A percentile compares a stretch with the other conserved stretches of the same genome.
These are phyloP conservation scores for Boloria euphrosyne DNA, from an alignment of 2,888 invertebrate species.

Conservation along the genomic window DNA sequence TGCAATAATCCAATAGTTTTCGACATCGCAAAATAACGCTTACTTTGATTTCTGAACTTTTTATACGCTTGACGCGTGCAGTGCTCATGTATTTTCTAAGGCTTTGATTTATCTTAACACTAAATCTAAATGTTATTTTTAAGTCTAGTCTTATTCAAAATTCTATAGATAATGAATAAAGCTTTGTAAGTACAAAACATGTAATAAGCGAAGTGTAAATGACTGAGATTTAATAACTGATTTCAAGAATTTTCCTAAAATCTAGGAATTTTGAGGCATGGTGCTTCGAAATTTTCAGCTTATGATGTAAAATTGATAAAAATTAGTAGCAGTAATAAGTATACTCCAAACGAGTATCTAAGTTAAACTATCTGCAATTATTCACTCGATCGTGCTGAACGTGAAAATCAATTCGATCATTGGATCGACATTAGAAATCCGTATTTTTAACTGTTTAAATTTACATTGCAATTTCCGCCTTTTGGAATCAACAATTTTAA, in stretches of 20 bases:
- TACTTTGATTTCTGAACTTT: no score
- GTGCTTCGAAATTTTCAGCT: background rate
- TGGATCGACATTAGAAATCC: background rate
- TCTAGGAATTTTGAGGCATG: conserved; percentile 18
- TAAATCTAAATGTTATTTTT: background rate
- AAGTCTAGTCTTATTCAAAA: background rate
- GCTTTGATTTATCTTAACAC: background rate
- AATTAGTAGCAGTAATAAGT: conserved; percentile 51
- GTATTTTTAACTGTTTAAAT: background rate
- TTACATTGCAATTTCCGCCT: background rate
- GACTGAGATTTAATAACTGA: conserved; percentile 29
- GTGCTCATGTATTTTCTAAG: background rate
- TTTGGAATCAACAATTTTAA: background rate
- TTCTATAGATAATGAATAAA: background rate
- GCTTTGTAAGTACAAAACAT: conserved; percentile 12
- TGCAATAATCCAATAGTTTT: no score
- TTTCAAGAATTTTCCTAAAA: conserved; percentile 22
- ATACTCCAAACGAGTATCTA: conserved; percentile 29
- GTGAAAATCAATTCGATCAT: background rate
- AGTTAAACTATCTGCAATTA: conserved; percentile 14
- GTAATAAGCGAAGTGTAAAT: conserved; percentile 25
- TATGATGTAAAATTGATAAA: conserved; percentile 32
- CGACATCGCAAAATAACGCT: no score
- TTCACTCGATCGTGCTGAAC: conserved; percentile 1
- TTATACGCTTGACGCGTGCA: no score